phyloP scores from a whole-genome alignment of 1,140 invertebrate species.

The Gonatopus flavifemur region DNA sequence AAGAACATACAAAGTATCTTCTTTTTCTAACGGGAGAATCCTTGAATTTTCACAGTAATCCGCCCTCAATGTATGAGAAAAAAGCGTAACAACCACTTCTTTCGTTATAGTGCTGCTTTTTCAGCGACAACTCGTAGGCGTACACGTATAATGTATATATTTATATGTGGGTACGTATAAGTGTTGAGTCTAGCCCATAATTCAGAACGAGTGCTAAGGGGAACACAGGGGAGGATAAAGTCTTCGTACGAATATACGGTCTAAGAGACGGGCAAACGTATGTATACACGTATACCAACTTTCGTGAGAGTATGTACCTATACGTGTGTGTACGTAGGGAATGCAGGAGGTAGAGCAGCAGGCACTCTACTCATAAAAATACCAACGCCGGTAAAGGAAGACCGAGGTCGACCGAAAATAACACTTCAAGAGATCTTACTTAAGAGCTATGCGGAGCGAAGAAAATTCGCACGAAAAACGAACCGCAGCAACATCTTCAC shows the following conservation, averaged over 20 bases:
- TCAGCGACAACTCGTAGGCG: conserved; percentile 13
- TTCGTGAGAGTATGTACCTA: too few relatives aligned
- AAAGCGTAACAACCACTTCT: conserved; percentile 21
- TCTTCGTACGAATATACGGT: conserved; percentile 1
- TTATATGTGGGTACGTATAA: conserved; percentile 23
- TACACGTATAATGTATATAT: too few relatives aligned
- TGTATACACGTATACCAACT: too few relatives aligned
- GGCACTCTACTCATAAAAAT: conserved; percentile 42
- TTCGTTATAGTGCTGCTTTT: conserved; percentile 21
- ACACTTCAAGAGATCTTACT: conserved; percentile 39
- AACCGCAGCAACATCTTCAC: conserved; percentile 5
- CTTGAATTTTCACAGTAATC: conserved; percentile 17
- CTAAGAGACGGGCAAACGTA: conserved; percentile 9
- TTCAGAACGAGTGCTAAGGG: conserved; percentile 28
- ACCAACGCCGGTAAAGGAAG: conserved; percentile 28
- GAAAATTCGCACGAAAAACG: conserved; percentile 26
- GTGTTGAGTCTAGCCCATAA: conserved; percentile 23
- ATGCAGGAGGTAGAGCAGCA: conserved; percentile 18
- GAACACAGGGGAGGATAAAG: background rate
- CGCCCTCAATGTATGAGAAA: conserved; percentile 15
- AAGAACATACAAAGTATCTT: too few relatives aligned
- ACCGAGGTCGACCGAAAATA: conserved; percentile 30
- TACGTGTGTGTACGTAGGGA: conserved; percentile 5
- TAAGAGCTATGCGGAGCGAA: conserved; percentile 24
- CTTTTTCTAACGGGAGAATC: too few relatives aligned